Evolutionary conservation across 2,113 vertebrate genomes (phyloP).

Genomic region (Protobothrops mucrosquamatus): DNA sequence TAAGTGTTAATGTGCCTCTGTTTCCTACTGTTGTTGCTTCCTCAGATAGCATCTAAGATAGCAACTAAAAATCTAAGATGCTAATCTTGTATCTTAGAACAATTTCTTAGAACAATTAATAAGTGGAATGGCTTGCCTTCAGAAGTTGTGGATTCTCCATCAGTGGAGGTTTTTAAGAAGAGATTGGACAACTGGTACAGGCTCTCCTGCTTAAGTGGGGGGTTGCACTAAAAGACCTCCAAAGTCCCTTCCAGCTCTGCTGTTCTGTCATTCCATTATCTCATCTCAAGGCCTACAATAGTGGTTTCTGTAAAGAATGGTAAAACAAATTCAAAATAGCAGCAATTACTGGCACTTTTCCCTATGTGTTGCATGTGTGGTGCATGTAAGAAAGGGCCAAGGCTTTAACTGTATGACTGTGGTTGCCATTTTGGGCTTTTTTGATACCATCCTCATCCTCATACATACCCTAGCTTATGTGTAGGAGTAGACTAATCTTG

Average conservation of each 20-base stretch:
- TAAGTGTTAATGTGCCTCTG: neutral
- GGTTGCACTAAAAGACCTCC: neutral
- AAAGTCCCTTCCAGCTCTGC: neutral
- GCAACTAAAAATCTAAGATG: neutral
- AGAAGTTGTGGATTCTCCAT: neutral
- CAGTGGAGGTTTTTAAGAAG: neutral
- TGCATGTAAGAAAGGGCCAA: neutral
- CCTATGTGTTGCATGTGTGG: neutral
- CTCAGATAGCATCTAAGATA: neutral
- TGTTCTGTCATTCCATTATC: neutral
- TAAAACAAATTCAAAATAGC: neutral
- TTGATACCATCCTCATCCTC: neutral
- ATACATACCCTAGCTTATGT: neutral
- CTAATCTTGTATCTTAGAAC: neutral
- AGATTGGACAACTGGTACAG: neutral
- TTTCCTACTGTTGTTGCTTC: neutral
- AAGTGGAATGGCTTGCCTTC: neutral
- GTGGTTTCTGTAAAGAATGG: neutral
- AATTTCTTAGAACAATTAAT: neutral
- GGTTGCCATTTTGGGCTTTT: neutral
- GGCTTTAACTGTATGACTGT: neutral
- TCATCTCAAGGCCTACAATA: neutral
- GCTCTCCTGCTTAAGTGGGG: neutral
- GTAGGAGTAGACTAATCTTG: neutral
- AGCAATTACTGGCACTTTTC: neutral